These are phyloP conservation scores for Arnoldichthys spilopterus DNA, from an alignment of 2,797 vertebrate species.

Conservation along the genomic window DNA sequence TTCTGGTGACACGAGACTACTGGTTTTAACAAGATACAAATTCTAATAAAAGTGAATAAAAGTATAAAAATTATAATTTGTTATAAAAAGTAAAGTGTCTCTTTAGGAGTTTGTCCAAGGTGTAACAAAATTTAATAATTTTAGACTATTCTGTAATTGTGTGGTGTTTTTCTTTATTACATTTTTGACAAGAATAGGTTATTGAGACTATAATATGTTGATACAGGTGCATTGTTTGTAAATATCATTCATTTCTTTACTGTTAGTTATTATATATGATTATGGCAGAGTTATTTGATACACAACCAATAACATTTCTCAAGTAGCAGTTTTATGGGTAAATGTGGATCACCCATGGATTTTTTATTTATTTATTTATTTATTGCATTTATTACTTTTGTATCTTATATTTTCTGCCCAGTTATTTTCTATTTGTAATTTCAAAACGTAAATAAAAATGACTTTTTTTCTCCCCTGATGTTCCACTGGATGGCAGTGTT, in stretches of 20 bases:
- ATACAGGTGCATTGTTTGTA: not conserved
- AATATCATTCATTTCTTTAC: not conserved
- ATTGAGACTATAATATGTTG: not conserved
- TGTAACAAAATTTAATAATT: no score
- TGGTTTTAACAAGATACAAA: no score
- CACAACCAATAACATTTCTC: no score
- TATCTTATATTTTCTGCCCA: not conserved
- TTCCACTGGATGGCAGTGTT: conserved; percentile 48
- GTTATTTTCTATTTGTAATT: not conserved
- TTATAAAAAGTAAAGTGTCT: no score
- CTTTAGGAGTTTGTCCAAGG: no score
- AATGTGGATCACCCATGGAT: no score
- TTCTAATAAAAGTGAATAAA: no score
- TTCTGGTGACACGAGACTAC: no score
- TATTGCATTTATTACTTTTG: not conserved
- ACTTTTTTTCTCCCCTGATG: no score
- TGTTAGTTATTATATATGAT: not conserved
- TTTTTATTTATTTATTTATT: no score
- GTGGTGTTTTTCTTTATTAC: not conserved
- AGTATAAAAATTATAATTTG: no score
- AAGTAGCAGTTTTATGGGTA: no score
- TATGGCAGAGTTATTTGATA: not conserved
- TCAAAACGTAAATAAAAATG: not conserved
- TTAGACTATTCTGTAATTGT: not conserved
- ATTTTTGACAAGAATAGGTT: not conserved